Conservation (phyloP, 1,140 invertebrate species). For the Caenorhabditis latens region DNA sequence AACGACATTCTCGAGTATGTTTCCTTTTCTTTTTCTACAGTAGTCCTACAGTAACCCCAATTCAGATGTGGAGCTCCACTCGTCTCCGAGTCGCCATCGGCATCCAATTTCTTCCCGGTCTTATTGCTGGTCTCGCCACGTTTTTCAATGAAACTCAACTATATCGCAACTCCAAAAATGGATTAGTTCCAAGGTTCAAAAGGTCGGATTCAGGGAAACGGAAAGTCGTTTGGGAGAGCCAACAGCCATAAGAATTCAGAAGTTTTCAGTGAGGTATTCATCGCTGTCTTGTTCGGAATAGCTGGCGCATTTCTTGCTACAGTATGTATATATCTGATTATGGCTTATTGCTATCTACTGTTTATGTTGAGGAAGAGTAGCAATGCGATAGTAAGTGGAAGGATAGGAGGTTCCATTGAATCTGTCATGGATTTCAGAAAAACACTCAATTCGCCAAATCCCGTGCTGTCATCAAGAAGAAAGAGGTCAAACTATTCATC, state of each 20-base stretch:
- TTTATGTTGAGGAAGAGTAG: conserved; percentile 19
- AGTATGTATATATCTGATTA: conserved; percentile 44
- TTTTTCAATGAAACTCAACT: conserved; percentile 49
- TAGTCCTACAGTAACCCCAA: not conserved
- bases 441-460: conserved; percentile 1
- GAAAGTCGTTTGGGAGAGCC: not conserved
- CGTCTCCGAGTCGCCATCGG: conserved; percentile 6
- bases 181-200: conserved; percentile 43
- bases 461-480: not conserved
- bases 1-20: conserved; percentile 38
- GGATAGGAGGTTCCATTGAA: not conserved
- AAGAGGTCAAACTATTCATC: conserved; percentile 39
- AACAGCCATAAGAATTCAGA: not conserved
- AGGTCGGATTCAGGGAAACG: conserved; percentile 52
- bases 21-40: not conserved
- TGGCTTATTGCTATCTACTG: conserved; percentile 48
- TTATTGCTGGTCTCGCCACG: not conserved
- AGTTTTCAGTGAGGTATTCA: conserved; percentile 38
- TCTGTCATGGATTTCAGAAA: not conserved
- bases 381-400: conserved; percentile 20
- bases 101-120: conserved; percentile 27
- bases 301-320: conserved; percentile 14
- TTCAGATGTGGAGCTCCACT: conserved; percentile 25
- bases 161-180: not conserved
- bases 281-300: conserved; percentile 30